Conservation (phyloP, 1,140 invertebrate genomes). For the Euglossa dilemma region DNA sequence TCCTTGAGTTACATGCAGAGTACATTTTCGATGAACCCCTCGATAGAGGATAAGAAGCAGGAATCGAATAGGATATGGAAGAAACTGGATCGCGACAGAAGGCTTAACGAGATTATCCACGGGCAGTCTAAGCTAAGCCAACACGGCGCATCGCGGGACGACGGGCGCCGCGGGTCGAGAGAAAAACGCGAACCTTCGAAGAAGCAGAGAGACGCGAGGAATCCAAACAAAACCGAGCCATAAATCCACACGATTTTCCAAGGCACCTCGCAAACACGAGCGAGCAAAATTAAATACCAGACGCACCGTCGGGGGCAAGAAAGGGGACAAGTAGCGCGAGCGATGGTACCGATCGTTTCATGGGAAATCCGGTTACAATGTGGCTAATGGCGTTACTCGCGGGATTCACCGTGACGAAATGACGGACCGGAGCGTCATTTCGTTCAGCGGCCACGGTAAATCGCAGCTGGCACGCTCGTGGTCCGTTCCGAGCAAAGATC, state of each 20-base stretch:
- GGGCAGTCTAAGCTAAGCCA: no score
- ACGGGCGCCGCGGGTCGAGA: background rate
- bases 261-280: background rate
- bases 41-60: no score
- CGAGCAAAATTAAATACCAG: conserved; percentile 49
- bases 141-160: background rate
- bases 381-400: conserved; percentile 8
- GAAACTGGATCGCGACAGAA: no score
- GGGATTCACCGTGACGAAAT: conserved; percentile 46
- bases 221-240: conserved; percentile 2
- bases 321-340: background rate
- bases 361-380: conserved; percentile 35
- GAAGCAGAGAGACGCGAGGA: background rate
- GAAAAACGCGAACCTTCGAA: background rate
- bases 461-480: background rate
- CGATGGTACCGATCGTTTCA: conserved; percentile 16
- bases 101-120: no score
- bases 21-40: no score
- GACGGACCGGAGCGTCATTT: conserved; percentile 29
- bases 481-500: no score
- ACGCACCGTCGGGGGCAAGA: background rate
- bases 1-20: no score
- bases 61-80: no score
- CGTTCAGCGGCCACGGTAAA: conserved; percentile 23
- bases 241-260: conserved; percentile 11